These are phyloP conservation scores for Tachyglossus aculeatus DNA, from an alignment of 2,797 vertebrate genomes.

Conservation along the genomic window DNA sequence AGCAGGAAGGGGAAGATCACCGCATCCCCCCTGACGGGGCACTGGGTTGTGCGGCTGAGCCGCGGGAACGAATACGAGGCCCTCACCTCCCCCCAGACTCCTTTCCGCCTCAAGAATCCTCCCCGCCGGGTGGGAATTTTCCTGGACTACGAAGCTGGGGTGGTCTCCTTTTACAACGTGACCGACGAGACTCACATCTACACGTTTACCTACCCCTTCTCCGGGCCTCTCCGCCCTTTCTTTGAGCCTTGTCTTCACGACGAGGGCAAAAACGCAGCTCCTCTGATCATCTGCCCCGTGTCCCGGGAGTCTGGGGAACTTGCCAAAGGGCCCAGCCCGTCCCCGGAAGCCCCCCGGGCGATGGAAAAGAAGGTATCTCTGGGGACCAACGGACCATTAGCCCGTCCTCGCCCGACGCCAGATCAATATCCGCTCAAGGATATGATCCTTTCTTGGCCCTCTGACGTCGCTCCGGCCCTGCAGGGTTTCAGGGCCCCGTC, in stretches of 20 bases:
- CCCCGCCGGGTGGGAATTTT: constrained; percentile 46
- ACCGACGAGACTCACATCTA: constrained; percentile 49
- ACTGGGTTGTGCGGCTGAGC: constrained; percentile 67
- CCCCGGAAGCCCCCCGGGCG: not conserved
- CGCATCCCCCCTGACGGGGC: constrained; percentile 39
- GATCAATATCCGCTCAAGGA: not conserved
- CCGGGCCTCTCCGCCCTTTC: constrained; percentile 58
- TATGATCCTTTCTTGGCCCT: constrained; percentile 8
- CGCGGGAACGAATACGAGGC: constrained; percentile 39
- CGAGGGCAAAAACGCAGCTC: constrained; percentile 68
- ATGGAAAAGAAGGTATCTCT: not conserved
- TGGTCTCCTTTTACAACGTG: constrained; percentile 63
- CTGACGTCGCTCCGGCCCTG: constrained; percentile 44
- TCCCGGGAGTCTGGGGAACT: constrained; percentile 29
- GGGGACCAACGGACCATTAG: constrained; percentile 23
- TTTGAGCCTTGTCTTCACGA: constrained; percentile 68
- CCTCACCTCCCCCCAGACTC: constrained; percentile 50
- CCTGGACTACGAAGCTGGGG: constrained; percentile 56
- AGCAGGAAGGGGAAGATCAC: constrained; percentile 63
- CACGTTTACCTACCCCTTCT: constrained; percentile 64
- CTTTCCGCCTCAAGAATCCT: constrained; percentile 39
- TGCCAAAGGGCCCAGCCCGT: not conserved
- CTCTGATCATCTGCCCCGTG: constrained; percentile 67
- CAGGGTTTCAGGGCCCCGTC: constrained; percentile 43
- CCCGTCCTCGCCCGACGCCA: not conserved